phyloP scores from a whole-genome alignment of 2,113 vertebrate species.

The Festucalex cinctus region DNA sequence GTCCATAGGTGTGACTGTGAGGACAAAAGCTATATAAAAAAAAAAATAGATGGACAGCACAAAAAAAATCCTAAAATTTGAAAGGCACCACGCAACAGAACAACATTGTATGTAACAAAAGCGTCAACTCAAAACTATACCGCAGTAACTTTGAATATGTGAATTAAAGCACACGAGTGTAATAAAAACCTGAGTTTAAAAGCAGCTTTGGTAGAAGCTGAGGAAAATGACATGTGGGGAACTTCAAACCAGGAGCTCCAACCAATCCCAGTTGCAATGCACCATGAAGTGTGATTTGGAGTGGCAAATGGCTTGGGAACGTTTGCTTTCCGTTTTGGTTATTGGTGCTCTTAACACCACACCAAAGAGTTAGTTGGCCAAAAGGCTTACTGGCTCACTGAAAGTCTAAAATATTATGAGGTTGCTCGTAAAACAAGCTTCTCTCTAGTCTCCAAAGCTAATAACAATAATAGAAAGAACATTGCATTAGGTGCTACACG shows the following conservation, averaged over 20 bases:
- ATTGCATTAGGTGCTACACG: not conserved
- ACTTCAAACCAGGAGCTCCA: slow-evolving; percentile 26
- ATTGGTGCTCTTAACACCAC: slow-evolving; percentile 42
- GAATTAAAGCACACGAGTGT: slow-evolving; percentile 24
- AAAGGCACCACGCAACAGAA: too few species aligned
- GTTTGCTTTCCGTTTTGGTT: slow-evolving; percentile 45
- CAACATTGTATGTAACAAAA: too few species aligned
- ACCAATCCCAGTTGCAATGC: slow-evolving; percentile 13
- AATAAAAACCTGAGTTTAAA: not conserved
- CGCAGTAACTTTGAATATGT: slow-evolving; percentile 30
- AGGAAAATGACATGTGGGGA: slow-evolving; percentile 36
- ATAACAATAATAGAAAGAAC: not conserved
- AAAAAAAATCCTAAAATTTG: too few species aligned
- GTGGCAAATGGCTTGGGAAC: slow-evolving; percentile 49
- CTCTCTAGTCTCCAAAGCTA: not conserved
- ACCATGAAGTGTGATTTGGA: slow-evolving; percentile 16
- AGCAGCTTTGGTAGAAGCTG: slow-evolving; percentile 33
- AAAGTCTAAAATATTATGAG: not conserved
- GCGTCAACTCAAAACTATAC: slow-evolving; percentile 8
- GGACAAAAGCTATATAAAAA: too few species aligned
- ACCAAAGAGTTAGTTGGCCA: slow-evolving; percentile 28
- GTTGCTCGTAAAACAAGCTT: not conserved
- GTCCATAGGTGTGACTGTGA: too few species aligned
- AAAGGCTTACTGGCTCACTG: slow-evolving; percentile 6
- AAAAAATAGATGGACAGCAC: too few species aligned